A percentile compares a stretch with the other conserved stretches of the same genome.
Evolutionary conservation across 2,888 invertebrate genomes (phyloP).

Genomic region (Drosophila kuntzei): DNA sequence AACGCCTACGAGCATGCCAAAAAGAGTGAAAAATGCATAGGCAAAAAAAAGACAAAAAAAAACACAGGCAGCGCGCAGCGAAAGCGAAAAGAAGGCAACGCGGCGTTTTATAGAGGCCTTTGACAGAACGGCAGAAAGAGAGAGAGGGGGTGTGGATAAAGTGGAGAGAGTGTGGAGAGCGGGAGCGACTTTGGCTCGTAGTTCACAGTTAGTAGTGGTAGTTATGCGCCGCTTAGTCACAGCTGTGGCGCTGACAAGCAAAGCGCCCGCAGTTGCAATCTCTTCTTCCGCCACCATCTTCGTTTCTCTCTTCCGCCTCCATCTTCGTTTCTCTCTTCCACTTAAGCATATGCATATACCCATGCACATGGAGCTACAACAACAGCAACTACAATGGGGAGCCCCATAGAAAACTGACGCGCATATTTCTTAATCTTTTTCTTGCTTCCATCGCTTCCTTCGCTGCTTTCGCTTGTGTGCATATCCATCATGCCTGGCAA

Average conservation of each 20-base stretch:
- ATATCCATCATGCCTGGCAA: conserved; percentile 76
- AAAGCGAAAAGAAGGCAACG: conserved; percentile 53
- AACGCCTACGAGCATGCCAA: conserved; percentile 73
- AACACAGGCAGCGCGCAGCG: conserved; percentile 34
- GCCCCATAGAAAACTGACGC: conserved; percentile 59
- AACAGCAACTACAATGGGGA: conserved; percentile 43
- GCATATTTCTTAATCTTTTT: conserved; percentile 79
- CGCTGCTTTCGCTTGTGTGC: conserved; percentile 44
- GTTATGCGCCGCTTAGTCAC: conserved; percentile 81
- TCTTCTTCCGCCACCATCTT: conserved; percentile 6
- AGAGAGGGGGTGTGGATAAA: conserved; percentile 1
- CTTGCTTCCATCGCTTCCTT: conserved; percentile 43
- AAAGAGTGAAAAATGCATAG: conserved; percentile 67
- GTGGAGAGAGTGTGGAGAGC: conserved; percentile 28
- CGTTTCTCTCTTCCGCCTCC: neutral
- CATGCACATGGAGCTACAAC: conserved; percentile 47
- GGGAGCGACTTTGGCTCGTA: conserved; percentile 45
- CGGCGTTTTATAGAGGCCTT: conserved; percentile 6
- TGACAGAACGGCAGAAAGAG: neutral
- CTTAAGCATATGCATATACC: conserved; percentile 70
- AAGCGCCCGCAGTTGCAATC: conserved; percentile 43
- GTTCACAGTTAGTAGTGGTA: conserved; percentile 71
- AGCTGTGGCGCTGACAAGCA: conserved; percentile 76
- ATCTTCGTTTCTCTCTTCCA: conserved; percentile 1
- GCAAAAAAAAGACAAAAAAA: conserved; percentile 45